Conservation (phyloP, 1,140 invertebrate genomes). For the Chymomyza costata region DNA sequence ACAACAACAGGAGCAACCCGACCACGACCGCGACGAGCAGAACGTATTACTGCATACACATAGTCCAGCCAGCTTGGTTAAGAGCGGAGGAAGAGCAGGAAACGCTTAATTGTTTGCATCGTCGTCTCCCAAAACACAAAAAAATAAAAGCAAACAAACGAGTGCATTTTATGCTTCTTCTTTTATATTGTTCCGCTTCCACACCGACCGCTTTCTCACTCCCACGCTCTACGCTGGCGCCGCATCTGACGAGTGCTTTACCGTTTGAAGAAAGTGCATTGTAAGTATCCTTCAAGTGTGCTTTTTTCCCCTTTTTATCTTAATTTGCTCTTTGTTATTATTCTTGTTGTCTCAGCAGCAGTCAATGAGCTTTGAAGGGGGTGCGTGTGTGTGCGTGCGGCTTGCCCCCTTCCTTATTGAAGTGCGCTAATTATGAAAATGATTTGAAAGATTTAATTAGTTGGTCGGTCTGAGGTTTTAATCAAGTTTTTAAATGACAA, state of each 20-base stretch:
- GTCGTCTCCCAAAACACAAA: constrained; percentile 16
- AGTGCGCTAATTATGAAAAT: constrained; percentile 58
- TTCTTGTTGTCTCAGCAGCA: constrained; percentile 9
- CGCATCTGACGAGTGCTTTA: constrained; percentile 20
- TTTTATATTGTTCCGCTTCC: background rate
- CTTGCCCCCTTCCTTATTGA: constrained; percentile 12
- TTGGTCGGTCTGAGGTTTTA: constrained; percentile 4
- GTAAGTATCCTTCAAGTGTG: constrained; percentile 56
- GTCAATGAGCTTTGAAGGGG: background rate
- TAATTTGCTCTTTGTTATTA: background rate
- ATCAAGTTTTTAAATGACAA: no score
- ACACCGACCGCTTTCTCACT: constrained; percentile 23
- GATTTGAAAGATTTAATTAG: constrained; percentile 26
- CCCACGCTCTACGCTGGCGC: constrained; percentile 20
- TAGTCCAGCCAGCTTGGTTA: constrained; percentile 30
- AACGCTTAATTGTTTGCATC: constrained; percentile 59
- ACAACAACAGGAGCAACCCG: constrained; percentile 24
- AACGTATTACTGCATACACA: no score
- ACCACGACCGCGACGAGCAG: constrained; percentile 28
- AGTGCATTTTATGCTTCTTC: constrained; percentile 29
- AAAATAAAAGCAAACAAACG: constrained; percentile 44
- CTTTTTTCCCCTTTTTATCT: constrained; percentile 13
- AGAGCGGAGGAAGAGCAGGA: constrained; percentile 53
- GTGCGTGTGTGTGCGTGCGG: background rate
- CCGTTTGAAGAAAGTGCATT: constrained; percentile 38